Evolutionary conservation across 2,888 invertebrate genomes (phyloP).

Genomic region (Lobophora halterata): DNA sequence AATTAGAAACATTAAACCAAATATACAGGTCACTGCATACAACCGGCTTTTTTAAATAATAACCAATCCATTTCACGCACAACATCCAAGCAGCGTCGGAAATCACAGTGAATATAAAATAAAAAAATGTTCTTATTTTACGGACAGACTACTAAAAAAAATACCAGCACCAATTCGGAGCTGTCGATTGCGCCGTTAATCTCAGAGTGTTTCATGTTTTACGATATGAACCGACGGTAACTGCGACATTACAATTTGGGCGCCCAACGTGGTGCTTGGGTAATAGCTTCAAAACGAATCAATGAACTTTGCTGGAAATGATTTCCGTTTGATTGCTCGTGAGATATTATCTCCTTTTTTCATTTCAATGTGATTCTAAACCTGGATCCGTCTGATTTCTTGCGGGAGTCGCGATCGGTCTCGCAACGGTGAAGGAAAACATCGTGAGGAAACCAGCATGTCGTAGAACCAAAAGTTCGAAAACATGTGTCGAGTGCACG

Average conservation of each 20-base stretch:
- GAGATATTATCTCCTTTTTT: too few species aligned
- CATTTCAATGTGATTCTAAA: too few species aligned
- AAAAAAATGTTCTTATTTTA: too few species aligned
- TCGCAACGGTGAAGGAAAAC: too few species aligned
- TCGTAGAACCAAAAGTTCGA: too few species aligned
- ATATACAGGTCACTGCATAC: conserved; percentile 13
- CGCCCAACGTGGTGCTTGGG: conserved; percentile 21
- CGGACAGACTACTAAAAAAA: conserved; percentile 23
- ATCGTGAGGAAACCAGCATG: too few species aligned
- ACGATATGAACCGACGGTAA: conserved; percentile 32
- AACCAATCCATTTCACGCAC: conserved; percentile 16
- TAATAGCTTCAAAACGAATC: not conserved
- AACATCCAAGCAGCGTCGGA: conserved; percentile 12
- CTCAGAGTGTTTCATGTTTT: conserved; percentile 28
- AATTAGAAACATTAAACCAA: conserved; percentile 5
- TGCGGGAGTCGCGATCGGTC: too few species aligned
- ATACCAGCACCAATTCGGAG: conserved; percentile 38
- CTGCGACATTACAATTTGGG: conserved; percentile 32
- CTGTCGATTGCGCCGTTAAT: conserved; percentile 35
- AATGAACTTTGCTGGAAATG: conserved; percentile 6
- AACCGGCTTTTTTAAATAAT: conserved; percentile 15
- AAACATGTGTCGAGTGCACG: too few species aligned
- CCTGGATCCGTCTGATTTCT: too few species aligned
- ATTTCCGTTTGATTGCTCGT: too few species aligned
- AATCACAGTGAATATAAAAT: conserved; percentile 18